A percentile compares a stretch with the other conserved stretches of the same genome.
phyloP scores from a whole-genome alignment of 2,888 invertebrate genomes.

The Aleiodes testaceus region DNA sequence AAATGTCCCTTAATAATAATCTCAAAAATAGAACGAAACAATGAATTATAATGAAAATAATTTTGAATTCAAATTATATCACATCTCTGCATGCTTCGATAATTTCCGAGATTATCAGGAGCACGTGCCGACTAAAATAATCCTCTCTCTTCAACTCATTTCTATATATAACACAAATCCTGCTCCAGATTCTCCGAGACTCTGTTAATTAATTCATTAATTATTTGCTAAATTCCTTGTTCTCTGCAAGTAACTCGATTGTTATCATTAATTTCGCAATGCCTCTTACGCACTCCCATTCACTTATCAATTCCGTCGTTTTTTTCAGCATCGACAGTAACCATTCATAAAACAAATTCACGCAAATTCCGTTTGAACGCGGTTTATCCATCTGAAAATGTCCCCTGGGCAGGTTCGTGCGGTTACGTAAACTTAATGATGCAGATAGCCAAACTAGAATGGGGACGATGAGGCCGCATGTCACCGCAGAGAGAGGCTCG shows the following conservation, averaged over 20 bases:
- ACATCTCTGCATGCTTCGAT: slow-evolving; percentile 15
- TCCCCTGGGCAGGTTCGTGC: slow-evolving; percentile 63
- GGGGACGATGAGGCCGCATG: slow-evolving; percentile 62
- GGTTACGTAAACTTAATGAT: slow-evolving; percentile 70
- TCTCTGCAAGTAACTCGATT: too few relatives aligned
- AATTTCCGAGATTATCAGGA: slow-evolving; percentile 51
- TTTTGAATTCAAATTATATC: not conserved
- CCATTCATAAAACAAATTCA: slow-evolving; percentile 16
- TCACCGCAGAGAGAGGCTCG: slow-evolving; percentile 52
- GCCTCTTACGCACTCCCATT: too few relatives aligned
- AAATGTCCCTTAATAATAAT: not conserved
- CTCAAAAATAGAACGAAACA: not conserved
- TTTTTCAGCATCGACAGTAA: not conserved
- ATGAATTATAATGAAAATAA: not conserved
- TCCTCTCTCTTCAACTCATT: slow-evolving; percentile 39
- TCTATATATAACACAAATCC: slow-evolving; percentile 43
- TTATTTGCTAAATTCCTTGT: too few relatives aligned
- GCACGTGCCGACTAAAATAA: slow-evolving; percentile 47
- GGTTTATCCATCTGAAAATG: slow-evolving; percentile 60
- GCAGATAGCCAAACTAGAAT: slow-evolving; percentile 69
- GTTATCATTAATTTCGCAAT: too few relatives aligned
- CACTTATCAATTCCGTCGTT: too few relatives aligned
- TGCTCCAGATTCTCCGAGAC: slow-evolving; percentile 51
- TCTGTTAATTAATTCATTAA: slow-evolving; percentile 55
- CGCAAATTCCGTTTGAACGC: not conserved